phyloP scores from a whole-genome alignment of 2,113 vertebrate genomes.

The Halichoeres trimaculatus region DNA sequence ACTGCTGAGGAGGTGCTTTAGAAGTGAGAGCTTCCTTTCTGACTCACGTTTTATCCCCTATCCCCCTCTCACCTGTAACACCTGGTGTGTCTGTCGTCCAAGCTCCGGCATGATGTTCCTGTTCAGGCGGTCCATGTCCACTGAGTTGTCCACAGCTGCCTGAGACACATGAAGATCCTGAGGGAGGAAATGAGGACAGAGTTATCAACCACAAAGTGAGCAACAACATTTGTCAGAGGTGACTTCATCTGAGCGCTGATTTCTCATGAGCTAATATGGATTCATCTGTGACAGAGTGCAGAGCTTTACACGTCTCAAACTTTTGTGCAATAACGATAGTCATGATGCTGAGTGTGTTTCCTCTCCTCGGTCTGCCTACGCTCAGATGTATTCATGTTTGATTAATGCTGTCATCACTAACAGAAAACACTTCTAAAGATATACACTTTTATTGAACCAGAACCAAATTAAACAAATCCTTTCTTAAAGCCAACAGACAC shows the following conservation, averaged over 20 bases:
- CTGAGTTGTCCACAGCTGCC: slow-evolving; percentile 63
- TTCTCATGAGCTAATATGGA: not conserved
- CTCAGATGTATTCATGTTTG: not conserved
- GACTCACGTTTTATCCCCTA: no score
- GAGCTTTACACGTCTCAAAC: not conserved
- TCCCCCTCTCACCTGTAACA: slow-evolving; percentile 76
- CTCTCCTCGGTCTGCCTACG: not conserved
- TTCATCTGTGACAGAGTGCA: not conserved
- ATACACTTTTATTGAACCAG: no score
- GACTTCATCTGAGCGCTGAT: slow-evolving; percentile 13
- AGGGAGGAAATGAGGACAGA: slow-evolving; percentile 33
- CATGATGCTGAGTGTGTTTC: not conserved
- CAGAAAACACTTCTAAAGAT: not conserved
- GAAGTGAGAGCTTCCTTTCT: not conserved
- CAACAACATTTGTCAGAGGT: not conserved
- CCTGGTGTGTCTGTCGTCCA: slow-evolving; percentile 74
- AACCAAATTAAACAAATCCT: not conserved
- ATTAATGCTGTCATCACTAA: not conserved
- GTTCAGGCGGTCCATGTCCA: slow-evolving; percentile 82
- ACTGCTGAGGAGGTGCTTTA: not conserved
- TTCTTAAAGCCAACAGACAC: not conserved
- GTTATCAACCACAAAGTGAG: not conserved
- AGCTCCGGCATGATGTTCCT: slow-evolving; percentile 69
- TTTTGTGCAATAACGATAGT: not conserved
- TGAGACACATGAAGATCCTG: slow-evolving; percentile 80